phyloP scores from a whole-genome alignment of 1,140 invertebrate species.

The Triops longicaudatus region DNA sequence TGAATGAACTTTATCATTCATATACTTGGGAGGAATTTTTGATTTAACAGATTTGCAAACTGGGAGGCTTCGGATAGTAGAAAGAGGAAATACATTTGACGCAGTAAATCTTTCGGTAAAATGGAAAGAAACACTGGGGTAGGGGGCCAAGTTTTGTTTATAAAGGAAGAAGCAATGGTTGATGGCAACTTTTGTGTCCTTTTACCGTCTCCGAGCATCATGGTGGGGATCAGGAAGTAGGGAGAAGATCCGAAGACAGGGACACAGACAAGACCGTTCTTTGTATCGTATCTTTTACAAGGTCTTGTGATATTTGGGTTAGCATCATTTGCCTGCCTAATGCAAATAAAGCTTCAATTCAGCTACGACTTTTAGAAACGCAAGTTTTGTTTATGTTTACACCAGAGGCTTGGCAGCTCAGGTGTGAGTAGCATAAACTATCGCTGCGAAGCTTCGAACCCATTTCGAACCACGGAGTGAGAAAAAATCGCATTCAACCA shows the following conservation, averaged over 20 bases:
- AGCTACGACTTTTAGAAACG: neutral
- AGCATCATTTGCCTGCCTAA: slow-evolving; percentile 5
- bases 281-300: neutral
- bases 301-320: neutral
- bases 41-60: too few relatives aligned
- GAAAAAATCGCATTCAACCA: too few relatives aligned
- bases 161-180: neutral
- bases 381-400: neutral
- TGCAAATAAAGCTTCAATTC: neutral
- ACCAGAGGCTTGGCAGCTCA: neutral
- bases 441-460: neutral
- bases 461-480: too few relatives aligned
- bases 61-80: too few relatives aligned
- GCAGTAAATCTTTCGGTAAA: neutral
- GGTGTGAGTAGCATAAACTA: neutral
- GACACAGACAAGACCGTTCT: neutral
- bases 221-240: neutral
- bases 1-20: too few relatives aligned
- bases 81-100: too few relatives aligned
- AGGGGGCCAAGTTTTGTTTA: neutral
- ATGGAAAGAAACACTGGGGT: neutral
- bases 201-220: neutral
- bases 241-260: neutral
- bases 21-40: too few relatives aligned
- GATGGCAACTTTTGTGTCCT: slow-evolving; percentile 6